phyloP scores from a whole-genome alignment of 1,140 invertebrate genomes.

The Drosophila albomicans region DNA sequence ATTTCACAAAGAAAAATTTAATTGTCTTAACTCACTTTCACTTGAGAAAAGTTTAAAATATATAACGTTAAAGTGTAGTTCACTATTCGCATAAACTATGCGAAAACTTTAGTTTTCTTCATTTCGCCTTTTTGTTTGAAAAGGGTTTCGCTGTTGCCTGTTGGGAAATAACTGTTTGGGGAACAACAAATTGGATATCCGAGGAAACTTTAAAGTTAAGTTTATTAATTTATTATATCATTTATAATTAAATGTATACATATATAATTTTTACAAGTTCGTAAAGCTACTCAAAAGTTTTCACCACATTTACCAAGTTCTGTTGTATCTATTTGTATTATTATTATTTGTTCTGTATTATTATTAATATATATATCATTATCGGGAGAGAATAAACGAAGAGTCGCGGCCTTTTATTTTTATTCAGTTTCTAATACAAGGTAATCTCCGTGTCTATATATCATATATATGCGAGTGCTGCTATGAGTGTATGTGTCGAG shows the following conservation, averaged over 20 bases:
- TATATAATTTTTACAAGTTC: constrained; percentile 79
- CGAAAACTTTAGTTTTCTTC: constrained; percentile 1
- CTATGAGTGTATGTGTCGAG: constrained; percentile 4
- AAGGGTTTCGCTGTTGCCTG: neutral
- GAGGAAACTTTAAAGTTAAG: constrained; percentile 61
- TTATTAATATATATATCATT: constrained; percentile 1
- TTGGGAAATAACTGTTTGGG: neutral
- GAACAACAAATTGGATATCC: neutral
- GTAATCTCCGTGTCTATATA: constrained; percentile 38
- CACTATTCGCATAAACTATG: neutral
- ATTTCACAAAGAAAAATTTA: too few relatives aligned
- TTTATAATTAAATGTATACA: constrained; percentile 80
- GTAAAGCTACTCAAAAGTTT: constrained; percentile 78
- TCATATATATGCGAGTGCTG: constrained; percentile 15
- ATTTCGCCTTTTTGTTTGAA: neutral
- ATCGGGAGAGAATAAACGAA: constrained; percentile 28
- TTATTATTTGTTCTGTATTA: constrained; percentile 27
- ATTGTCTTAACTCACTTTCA: too few relatives aligned
- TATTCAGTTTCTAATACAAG: constrained; percentile 52
- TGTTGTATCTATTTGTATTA: constrained; percentile 11
- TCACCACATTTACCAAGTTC: constrained; percentile 59
- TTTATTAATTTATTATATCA: constrained; percentile 68
- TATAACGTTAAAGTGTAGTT: constrained; percentile 1
- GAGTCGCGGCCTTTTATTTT: neutral
- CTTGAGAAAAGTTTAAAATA: neutral